phyloP scores from a whole-genome alignment of 2,113 vertebrate genomes.

The Peromyscus californicus region DNA sequence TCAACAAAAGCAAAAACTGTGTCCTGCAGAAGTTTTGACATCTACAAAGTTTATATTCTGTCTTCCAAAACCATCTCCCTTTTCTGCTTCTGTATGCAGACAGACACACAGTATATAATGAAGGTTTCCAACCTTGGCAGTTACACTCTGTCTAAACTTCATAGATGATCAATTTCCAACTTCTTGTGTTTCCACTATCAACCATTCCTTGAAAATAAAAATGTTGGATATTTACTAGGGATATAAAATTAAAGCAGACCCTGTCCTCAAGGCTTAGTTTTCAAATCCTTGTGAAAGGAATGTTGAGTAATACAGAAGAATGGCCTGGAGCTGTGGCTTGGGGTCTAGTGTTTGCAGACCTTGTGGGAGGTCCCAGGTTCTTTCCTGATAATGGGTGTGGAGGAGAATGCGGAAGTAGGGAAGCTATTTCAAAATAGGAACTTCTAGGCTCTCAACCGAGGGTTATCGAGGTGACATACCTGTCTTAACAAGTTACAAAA shows the following conservation, averaged over 20 bases:
- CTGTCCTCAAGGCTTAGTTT: not conserved
- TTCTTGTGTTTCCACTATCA: constrained; percentile 23
- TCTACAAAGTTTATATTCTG: not conserved
- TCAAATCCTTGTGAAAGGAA: not conserved
- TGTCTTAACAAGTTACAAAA: not conserved
- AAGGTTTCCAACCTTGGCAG: not conserved
- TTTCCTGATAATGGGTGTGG: not conserved
- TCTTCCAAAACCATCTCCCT: not conserved
- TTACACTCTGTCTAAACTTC: not conserved
- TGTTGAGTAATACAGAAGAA: not conserved
- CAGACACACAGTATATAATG: not conserved
- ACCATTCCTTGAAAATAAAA: not conserved
- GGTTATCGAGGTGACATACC: not conserved
- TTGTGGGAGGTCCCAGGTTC: not conserved
- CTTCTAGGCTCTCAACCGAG: not conserved
- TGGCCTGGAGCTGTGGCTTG: not conserved
- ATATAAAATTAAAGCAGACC: not conserved
- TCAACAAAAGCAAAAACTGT: not conserved
- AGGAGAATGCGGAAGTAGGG: not conserved
- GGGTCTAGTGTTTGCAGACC: too few relatives aligned
- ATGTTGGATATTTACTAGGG: not conserved
- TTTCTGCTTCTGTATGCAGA: not conserved
- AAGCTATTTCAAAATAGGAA: not conserved
- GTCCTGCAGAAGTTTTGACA: not conserved
- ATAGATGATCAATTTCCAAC: not conserved